Percentiles rank a stretch among this genome's conserved stretches.
Evolutionary conservation across 2,113 vertebrate species (phyloP).

Genomic region (Cranoglanis bouderius): DNA sequence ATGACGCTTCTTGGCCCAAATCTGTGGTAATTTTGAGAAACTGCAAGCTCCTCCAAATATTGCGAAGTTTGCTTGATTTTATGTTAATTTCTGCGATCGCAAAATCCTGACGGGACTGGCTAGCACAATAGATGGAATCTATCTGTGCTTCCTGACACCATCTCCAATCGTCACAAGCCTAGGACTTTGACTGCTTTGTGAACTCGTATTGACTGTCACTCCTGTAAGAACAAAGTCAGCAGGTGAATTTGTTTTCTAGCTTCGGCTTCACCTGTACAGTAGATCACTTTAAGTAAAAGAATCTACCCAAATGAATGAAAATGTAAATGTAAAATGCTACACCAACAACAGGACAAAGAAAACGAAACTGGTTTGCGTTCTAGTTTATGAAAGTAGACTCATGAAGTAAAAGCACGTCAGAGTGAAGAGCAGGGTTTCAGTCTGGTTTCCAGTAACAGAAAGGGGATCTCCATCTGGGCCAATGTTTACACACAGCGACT

Average conservation of each 20-base stretch:
- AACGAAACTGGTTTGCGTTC: not conserved
- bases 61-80: no score
- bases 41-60: no score
- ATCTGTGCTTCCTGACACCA: not conserved
- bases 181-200: not conserved
- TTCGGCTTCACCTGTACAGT: not conserved
- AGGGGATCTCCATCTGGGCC: slow-evolving; percentile 21
- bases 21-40: no score
- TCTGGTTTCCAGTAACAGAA: slow-evolving; percentile 28
- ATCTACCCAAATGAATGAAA: not conserved
- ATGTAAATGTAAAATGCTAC: not conserved
- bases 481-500: slow-evolving; percentile 27
- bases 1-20: no score
- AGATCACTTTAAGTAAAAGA: not conserved
- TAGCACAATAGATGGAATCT: not conserved
- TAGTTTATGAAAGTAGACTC: not conserved
- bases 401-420: not conserved
- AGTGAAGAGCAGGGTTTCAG: slow-evolving; percentile 24
- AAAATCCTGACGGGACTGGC: no score
- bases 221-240: not conserved
- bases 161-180: not conserved
- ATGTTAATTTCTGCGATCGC: no score
- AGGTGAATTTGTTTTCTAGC: not conserved
- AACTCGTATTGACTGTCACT: not conserved
- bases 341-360: not conserved